Evolutionary conservation across 2,888 invertebrate genomes (phyloP).

Genomic region (Macrosiphum euphorbiae): DNA sequence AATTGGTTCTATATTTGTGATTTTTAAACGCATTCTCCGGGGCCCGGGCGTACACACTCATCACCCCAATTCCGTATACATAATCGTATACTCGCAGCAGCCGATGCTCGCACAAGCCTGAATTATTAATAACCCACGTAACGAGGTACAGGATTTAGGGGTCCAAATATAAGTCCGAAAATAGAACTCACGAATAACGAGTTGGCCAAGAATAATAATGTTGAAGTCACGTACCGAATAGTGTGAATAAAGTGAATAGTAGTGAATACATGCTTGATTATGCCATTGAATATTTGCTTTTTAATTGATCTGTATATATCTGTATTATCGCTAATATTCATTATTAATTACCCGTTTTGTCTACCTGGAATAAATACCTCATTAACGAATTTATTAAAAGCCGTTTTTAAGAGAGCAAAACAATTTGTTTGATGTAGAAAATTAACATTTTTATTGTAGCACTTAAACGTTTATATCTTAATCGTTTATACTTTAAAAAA

Average conservation of each 20-base stretch:
- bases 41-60: not conserved
- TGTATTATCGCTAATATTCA: not conserved
- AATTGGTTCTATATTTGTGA: conserved; percentile 30
- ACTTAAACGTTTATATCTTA: no score
- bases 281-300: not conserved
- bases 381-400: not conserved
- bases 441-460: not conserved
- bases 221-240: not conserved
- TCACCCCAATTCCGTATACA: conserved; percentile 19
- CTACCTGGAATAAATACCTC: not conserved
- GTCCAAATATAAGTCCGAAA: conserved; percentile 31
- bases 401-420: not conserved
- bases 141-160: conserved; percentile 41
- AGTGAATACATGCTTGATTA: not conserved
- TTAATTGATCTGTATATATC: not conserved
- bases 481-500: not conserved
- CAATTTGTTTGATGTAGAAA: not conserved
- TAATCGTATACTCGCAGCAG: not conserved
- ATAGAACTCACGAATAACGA: conserved; percentile 21
- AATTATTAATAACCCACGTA: conserved; percentile 36
- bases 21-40: conserved; percentile 22
- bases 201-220: not conserved
- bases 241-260: not conserved
- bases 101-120: not conserved
- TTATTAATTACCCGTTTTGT: not conserved